Evolutionary conservation across 2,888 invertebrate genomes (phyloP).

Genomic region (Thumatha senex): DNA sequence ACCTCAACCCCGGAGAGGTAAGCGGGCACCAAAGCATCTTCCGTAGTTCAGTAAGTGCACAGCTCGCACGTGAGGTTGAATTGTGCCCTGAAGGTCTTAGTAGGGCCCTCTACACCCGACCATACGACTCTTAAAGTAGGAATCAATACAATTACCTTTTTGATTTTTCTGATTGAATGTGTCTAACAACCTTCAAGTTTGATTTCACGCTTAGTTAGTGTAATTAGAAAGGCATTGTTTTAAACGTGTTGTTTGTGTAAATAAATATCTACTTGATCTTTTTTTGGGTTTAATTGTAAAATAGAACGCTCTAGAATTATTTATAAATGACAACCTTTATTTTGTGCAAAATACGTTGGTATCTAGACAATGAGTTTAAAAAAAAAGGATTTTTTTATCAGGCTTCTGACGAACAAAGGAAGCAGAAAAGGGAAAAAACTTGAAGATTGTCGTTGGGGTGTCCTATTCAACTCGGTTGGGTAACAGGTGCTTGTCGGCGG

Average conservation of each 20-base stretch:
- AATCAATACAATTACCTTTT: no score
- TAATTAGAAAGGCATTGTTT: constrained; percentile 36
- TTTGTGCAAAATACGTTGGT: no score
- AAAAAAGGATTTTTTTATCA: constrained; percentile 1
- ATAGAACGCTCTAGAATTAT: background rate
- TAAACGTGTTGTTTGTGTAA: constrained; percentile 3
- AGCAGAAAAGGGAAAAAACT: constrained; percentile 55
- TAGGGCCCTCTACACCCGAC: no score
- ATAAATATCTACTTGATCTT: background rate
- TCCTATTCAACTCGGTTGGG: constrained; percentile 61
- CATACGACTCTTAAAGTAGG: no score
- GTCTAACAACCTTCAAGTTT: constrained; percentile 38
- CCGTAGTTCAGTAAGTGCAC: no score
- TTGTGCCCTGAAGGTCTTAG: no score
- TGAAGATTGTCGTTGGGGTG: constrained; percentile 27
- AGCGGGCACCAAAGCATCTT: no score
- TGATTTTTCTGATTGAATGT: constrained; percentile 41
- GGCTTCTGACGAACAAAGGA: constrained; percentile 32
- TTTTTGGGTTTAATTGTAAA: no score
- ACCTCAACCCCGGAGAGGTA: no score
- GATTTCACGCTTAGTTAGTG: constrained; percentile 14
- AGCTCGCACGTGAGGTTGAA: no score
- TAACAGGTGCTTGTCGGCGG: constrained; percentile 62
- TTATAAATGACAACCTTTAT: no score
- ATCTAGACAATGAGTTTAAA: no score